Evolutionary conservation across 2,113 vertebrate species (phyloP), one percentile per base, ranked within the genome.

Genomic region (Dromas ardeola): DNA sequence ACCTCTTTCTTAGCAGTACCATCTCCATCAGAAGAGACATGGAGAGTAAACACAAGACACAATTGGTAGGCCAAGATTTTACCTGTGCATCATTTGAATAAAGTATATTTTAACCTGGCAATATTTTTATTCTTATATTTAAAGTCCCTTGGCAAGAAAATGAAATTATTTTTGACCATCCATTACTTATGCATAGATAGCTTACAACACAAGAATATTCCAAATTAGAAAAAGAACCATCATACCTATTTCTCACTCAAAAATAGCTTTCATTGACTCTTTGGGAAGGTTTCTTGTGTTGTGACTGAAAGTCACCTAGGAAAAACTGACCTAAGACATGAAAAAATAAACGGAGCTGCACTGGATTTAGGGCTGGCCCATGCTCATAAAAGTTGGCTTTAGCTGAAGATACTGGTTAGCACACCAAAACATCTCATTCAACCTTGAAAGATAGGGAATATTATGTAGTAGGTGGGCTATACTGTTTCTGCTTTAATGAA

Each of bases 321-420:
- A 73, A 78, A 74, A 94, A 69, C 1, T 42, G 2, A 36, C 16
- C 16, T 53, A 61, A 80, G 27, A 34, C 19, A 34, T 1, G 2
- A 63, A 85, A 90, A 72, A 61, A 56, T 12, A 40, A 81, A 40
- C 10, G 49, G 15, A 23, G 6, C 9, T 6, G 5, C 26, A 53
- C 4, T 0, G 0, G 26, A 42, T 47, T 36, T n/a, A 62, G 30
- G 10, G 23, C 9, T 63, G 12, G 16, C 6, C 45, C 30, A 69
- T 27, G 15, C 11, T 66, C 27, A 49, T 11, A 22, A 18, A 73
- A 73, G 11, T 30, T 81, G 36, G 6, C 36, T 88, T 80, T 76
- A 74, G 12, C 4, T 50, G 36, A 13, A 65, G 30, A 62, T 59
- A 47, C 22, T 58, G 16, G 26, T 55, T 67, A 81, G 9, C 20